phyloP scores from a whole-genome alignment of 2,113 vertebrate species.

The Sinocyclocheilus maitianheensis region DNA sequence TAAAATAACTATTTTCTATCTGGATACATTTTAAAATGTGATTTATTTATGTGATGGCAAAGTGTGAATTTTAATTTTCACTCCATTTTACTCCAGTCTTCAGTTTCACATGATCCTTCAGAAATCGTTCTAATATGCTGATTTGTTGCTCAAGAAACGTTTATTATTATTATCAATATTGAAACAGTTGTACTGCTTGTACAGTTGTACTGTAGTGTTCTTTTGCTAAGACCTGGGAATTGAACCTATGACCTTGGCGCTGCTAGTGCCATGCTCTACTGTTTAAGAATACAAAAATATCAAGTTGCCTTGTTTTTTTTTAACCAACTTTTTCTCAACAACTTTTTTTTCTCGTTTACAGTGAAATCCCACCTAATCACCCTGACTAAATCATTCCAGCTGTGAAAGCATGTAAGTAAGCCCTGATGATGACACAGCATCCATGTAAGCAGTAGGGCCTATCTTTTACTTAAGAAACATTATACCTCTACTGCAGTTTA shows the following conservation, averaged over 20 bases:
- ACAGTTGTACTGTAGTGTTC: not conserved
- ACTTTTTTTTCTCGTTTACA: too few species aligned
- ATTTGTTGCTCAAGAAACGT: not conserved
- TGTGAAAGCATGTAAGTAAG: slow-evolving; percentile 11
- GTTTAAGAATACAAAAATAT: not conserved
- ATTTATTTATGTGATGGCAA: not conserved
- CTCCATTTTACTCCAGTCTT: not conserved
- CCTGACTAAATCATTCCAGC: not conserved
- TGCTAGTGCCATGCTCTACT: too few species aligned
- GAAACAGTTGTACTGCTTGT: too few species aligned
- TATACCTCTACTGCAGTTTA: not conserved
- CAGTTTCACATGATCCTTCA: not conserved
- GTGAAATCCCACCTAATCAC: not conserved
- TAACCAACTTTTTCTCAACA: not conserved
- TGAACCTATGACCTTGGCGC: not conserved
- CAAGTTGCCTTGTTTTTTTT: not conserved
- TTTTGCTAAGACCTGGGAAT: not conserved
- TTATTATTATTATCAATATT: not conserved
- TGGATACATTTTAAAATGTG: not conserved
- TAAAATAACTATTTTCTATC: not conserved
- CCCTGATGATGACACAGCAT: not conserved
- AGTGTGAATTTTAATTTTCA: not conserved
- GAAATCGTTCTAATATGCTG: not conserved
- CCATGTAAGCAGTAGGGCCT: not conserved
- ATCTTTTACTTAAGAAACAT: slow-evolving; percentile 3